These are phyloP conservation scores for Nymphalis io DNA, from an alignment of 1,140 invertebrate genomes.

Conservation along the genomic window DNA sequence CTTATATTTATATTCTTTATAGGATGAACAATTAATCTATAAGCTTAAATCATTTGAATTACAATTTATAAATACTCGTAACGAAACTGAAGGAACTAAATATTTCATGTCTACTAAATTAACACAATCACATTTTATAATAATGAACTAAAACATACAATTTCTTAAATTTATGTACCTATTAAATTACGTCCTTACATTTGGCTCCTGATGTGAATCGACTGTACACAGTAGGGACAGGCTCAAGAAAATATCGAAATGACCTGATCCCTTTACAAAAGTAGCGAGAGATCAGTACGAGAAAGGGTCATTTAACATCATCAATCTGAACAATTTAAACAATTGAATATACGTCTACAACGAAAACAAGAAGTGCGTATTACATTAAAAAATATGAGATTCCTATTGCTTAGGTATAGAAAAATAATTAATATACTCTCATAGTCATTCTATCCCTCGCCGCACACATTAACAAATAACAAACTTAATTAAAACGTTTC, in stretches of 20 bases:
- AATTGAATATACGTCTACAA: constrained; percentile 30
- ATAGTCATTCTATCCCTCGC: constrained; percentile 37
- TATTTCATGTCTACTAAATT: constrained; percentile 73
- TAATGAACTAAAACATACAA: constrained; percentile 66
- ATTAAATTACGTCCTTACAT: constrained; percentile 73
- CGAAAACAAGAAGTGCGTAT: constrained; percentile 31
- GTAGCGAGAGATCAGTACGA: background rate
- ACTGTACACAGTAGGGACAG: constrained; percentile 31
- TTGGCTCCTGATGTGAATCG: constrained; percentile 63
- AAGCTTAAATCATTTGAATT: constrained; percentile 73
- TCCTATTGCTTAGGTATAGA: constrained; percentile 29
- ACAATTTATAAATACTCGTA: constrained; percentile 78
- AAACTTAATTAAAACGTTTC: constrained; percentile 78
- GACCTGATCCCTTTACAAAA: background rate
- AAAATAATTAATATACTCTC: constrained; percentile 35
- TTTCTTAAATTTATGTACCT: constrained; percentile 64
- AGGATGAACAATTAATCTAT: constrained; percentile 76
- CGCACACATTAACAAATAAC: constrained; percentile 77
- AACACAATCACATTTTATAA: constrained; percentile 70
- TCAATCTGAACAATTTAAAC: constrained; percentile 24
- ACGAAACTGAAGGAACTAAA: constrained; percentile 80
- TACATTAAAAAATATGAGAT: constrained; percentile 34
- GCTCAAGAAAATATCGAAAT: constrained; percentile 15
- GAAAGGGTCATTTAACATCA: constrained; percentile 12
- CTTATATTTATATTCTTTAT: constrained; percentile 76